These are phyloP conservation scores for Fregetta grallaria DNA, from an alignment of 2,113 vertebrate species.

Conservation along the genomic window DNA sequence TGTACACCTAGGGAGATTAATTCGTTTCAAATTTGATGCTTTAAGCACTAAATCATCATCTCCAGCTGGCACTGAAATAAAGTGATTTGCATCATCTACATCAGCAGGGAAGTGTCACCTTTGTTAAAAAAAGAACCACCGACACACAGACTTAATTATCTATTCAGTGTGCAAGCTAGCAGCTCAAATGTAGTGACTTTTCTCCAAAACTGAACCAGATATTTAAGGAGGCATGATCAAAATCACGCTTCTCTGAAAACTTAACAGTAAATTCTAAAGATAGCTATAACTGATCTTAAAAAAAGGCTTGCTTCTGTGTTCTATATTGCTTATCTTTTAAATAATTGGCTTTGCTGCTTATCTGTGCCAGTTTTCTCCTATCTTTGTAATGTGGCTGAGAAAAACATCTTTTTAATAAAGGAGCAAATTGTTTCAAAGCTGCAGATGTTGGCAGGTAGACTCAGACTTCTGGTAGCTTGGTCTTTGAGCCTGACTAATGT, in stretches of 20 bases:
- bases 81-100: constrained; percentile 59
- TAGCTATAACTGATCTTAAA: background rate
- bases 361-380: background rate
- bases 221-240: constrained; percentile 31
- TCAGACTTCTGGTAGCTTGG: background rate
- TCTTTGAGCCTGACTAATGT: background rate
- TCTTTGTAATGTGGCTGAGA: background rate
- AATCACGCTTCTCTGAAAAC: constrained; percentile 5
- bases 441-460: background rate
- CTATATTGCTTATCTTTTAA: background rate
- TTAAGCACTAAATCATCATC: constrained; percentile 36
- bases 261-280: constrained; percentile 1
- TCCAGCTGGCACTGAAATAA: constrained; percentile 44
- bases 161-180: constrained; percentile 31
- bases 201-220: background rate
- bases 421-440: background rate
- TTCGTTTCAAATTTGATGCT: constrained; percentile 26
- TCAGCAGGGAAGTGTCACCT: constrained; percentile 58
- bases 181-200: constrained; percentile 12
- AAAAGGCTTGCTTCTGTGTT: background rate
- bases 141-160: constrained; percentile 59
- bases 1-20: constrained; percentile 1
- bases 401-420: background rate
- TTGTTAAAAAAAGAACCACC: constrained; percentile 65
- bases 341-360: background rate